Conservation (phyloP, 1,140 invertebrate genomes). For the Drosophila malerkotliana region DNA sequence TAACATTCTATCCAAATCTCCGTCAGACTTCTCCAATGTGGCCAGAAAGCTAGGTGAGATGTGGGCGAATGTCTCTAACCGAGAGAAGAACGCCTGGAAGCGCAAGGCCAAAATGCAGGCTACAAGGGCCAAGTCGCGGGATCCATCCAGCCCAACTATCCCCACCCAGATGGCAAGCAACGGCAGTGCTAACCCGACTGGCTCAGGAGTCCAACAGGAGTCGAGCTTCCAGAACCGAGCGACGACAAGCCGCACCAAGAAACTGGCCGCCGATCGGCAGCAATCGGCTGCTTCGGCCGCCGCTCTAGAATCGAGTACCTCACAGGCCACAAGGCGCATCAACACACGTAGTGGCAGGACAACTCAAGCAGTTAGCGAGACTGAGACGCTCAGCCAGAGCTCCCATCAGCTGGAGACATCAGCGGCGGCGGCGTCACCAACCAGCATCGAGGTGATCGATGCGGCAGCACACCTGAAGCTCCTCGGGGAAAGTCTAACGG, state of each 20-base stretch:
- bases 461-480: conserved; percentile 96
- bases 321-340: background rate
- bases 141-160: conserved; percentile 21
- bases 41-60: conserved; percentile 92
- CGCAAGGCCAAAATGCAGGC: conserved; percentile 86
- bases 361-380: background rate
- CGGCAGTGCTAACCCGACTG: conserved; percentile 9
- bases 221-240: conserved; percentile 63
- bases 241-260: conserved; percentile 79
- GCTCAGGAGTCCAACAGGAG: conserved; percentile 16
- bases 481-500: conserved; percentile 95
- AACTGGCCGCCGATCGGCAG: conserved; percentile 61
- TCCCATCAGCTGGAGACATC: conserved; percentile 16
- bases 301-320: conserved; percentile 14
- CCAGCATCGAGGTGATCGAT: conserved; percentile 92
- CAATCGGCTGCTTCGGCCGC: conserved; percentile 26
- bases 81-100: conserved; percentile 85
- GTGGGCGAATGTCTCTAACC: conserved; percentile 89
- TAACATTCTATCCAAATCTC: background rate
- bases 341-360: conserved; percentile 27
- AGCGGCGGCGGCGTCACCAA: conserved; percentile 22
- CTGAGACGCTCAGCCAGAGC: conserved; percentile 8
- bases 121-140: conserved; percentile 70
- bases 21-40: conserved; percentile 90
- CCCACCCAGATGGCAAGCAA: conserved; percentile 30